These are phyloP conservation scores for Oreocharis arfaki DNA, from an alignment of 2,113 vertebrate species.

Conservation along the genomic window DNA sequence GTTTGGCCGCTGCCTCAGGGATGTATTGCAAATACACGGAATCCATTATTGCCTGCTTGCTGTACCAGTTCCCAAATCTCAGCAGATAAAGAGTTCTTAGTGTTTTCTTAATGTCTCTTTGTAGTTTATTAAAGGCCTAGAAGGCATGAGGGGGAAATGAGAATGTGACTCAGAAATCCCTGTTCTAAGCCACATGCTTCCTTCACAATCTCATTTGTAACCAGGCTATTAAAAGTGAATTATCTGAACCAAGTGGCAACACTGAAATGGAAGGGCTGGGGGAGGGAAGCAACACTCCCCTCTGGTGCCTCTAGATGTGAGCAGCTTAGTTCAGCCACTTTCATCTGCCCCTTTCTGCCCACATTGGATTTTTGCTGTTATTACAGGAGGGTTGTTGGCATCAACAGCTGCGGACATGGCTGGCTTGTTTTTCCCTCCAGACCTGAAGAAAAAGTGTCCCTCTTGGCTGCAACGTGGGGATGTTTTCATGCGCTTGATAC, in stretches of 20 bases:
- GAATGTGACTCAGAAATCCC: constrained; percentile 27
- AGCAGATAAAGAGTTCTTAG: constrained; percentile 51
- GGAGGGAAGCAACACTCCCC: not conserved
- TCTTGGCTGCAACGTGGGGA: not conserved
- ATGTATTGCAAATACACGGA: not conserved
- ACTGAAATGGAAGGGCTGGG: not conserved
- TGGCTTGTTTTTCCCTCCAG: not conserved
- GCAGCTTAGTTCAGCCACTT: not conserved
- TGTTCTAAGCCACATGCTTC: not conserved
- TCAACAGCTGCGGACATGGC: fast-evolving
- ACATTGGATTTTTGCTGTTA: not conserved
- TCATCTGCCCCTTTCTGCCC: not conserved
- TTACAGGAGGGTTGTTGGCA: fast-evolving
- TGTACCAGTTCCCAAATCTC: not conserved
- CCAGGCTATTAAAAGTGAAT: constrained; percentile 34
- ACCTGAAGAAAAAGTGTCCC: not conserved
- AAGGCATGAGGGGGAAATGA: constrained; percentile 26
- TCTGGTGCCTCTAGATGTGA: not conserved
- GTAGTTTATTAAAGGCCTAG: constrained; percentile 46
- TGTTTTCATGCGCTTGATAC: not conserved
- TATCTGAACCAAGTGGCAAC: not conserved
- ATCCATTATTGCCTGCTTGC: constrained; percentile 28
- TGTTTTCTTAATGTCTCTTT: constrained; percentile 6
- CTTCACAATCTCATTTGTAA: not conserved
- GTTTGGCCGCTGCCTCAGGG: not conserved